Base-by-base conservation (phyloP, 1,140 invertebrate species). In the Meloidogyne chitwoodi region DNA sequence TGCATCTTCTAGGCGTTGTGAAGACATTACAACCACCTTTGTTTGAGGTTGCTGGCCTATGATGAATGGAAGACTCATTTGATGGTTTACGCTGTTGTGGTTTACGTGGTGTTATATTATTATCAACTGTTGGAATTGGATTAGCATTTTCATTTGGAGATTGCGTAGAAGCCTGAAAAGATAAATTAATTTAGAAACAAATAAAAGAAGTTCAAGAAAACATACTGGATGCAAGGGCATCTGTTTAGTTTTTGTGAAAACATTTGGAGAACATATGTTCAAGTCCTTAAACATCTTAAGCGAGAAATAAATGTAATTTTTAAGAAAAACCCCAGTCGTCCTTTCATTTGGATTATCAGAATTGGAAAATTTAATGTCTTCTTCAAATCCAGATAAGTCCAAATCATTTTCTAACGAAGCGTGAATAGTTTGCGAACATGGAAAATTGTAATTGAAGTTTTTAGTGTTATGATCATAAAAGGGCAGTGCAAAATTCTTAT, bases 401-500 rank as follows among this genome's bases (percentile, higher is more conserved):
- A 78, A 44, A 26, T 78, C 65, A 14, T 66, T 38, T 74, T 82
- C 81, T 56, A 82, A 69, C 11, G 81, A 82, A 14, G 68, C 67
- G 27, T 82, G 81, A 31, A 82, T 69, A 44, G 81, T 82, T 19
- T 77, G 82, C 11, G 82, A 80, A 24, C 68, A 63, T 12, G 48
- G 56, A 29, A 41, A 24, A 27, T 70, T 71, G 27, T n/a, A 73
- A 4, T 31, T 48, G 63, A 75, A 48, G 19, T 26, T 41, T n/a
- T 38, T 74, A 44, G 24, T 3, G 61, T 22, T 38, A 44, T 22
- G 22, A 72, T 19, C 72, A 48, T 78, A 74, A 27, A 67, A 66
- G 10, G 84, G 86, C 5, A 86, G 74, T 19, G 65, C 44, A 72
- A 86, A 75, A 27, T 69, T 69, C 34, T 76, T 24, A 14, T 91